These are phyloP conservation scores for Drosophila melanogaster DNA, from an alignment of 1,140 invertebrate species.

Conservation along the genomic window Release_6_plus_ISO1_MT NT_033777.3:30272501-30273000, in stretches of 20 bases:
- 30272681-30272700: too few relatives aligned
- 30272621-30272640: not conserved
- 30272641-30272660: too few relatives aligned
- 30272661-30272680: too few relatives aligned
- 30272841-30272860: slow-evolving; percentile 77
- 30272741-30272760: not conserved
- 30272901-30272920: slow-evolving; percentile 41
- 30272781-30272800: slow-evolving; percentile 12
- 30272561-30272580: slow-evolving; percentile 42
- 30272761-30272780: not conserved
- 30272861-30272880: slow-evolving; percentile 26
- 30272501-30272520: slow-evolving; percentile 29
- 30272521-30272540: slow-evolving; percentile 11
- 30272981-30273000: slow-evolving; percentile 20
- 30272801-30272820: slow-evolving; percentile 1
- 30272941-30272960: slow-evolving; percentile 42
- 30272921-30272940: not conserved
- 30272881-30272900: slow-evolving; percentile 9
- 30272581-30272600: slow-evolving; percentile 5
- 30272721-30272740: not conserved
- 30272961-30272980: slow-evolving; percentile 74
- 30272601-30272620: not conserved
- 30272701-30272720: too few relatives aligned
- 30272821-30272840: slow-evolving; percentile 59
- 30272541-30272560: slow-evolving; percentile 51